Evolutionary conservation across 2,888 invertebrate genomes (phyloP).

Genomic region (Yponomeuta plumbellus): DNA sequence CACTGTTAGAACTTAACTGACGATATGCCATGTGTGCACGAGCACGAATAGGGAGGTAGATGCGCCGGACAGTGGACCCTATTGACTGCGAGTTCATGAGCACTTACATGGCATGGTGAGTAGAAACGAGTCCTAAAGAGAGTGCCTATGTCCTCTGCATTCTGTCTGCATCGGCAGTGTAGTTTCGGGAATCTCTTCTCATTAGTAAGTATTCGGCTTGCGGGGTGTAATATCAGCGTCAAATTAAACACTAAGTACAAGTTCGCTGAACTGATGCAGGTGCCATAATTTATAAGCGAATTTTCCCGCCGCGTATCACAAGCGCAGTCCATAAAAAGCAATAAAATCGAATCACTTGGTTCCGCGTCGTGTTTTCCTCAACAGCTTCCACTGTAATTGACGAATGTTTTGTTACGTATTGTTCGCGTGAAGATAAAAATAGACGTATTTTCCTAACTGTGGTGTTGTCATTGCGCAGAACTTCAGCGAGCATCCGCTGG

Average conservation of each 20-base stretch:
- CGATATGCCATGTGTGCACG: no score
- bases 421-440: background rate
- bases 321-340: background rate
- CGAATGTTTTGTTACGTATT: background rate
- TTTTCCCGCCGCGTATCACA: background rate
- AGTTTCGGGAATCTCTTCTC: no score
- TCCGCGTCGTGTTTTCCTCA: background rate
- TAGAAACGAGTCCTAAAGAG: no score
- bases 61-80: no score
- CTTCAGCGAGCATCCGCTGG: constrained; percentile 78
- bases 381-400: background rate
- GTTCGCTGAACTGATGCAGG: background rate
- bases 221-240: no score
- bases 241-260: background rate
- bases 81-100: background rate
- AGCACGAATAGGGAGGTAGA: no score
- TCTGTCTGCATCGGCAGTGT: no score
- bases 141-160: no score
- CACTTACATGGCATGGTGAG: background rate
- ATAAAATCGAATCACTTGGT: background rate
- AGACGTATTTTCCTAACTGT: background rate
- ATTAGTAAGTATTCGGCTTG: no score
- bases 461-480: constrained; percentile 51
- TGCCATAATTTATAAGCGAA: background rate
- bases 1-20: no score